Base-by-base conservation (phyloP, 2,888 invertebrate species). In the Ornithoptera alexandrae region DNA sequence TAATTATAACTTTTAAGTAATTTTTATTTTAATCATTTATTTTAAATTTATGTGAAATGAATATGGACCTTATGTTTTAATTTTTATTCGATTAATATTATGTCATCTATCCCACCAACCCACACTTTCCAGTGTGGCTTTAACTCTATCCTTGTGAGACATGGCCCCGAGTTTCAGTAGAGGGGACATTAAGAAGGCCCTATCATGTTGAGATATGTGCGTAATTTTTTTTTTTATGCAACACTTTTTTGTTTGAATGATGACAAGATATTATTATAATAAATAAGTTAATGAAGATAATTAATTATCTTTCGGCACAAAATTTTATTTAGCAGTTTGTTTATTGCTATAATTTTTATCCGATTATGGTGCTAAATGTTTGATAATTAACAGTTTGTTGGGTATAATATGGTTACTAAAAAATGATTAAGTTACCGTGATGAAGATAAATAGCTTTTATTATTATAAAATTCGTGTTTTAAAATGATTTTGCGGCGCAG, bases 321-420 rank as follows among this genome's bases (percentile, higher is more conserved):
- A 53, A 6, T n/a, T n/a, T 3, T 18, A n/a, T 53, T n/a, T 18
- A 7, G 59, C 24, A 17, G 30, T 59, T 12, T 30, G 17, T 59
- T 59, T 42, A 62, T 62, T 62, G 17, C n/a, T 61, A 2, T 62
- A 46, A 39, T 39, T 36, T 42, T 15, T 62, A 10, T 18, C 22
- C 30, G 22, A 59, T 65, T 42, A 8, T 58, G 57, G 58, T 65
- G 65, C 65, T 65, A 60, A 22, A 65, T 36, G n/a, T 57, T 39
- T 65, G 42, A n/a, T 59, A 59, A 6, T 24, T 24, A 15, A 17
- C 6, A 17, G 6, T 30, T 30, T 30, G 24, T 59, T 66, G 17
- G 42, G 36, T 39, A 46, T n/a, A 50, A 18, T 59, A 57, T 39
- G 6, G 18, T 18, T 53, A 53, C 6, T 53, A 53, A 53, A 53